Evolutionary conservation across 35 echinoderm and acorn worm species (phyloP).

Genomic region (Apostichopus californicus): DNA sequence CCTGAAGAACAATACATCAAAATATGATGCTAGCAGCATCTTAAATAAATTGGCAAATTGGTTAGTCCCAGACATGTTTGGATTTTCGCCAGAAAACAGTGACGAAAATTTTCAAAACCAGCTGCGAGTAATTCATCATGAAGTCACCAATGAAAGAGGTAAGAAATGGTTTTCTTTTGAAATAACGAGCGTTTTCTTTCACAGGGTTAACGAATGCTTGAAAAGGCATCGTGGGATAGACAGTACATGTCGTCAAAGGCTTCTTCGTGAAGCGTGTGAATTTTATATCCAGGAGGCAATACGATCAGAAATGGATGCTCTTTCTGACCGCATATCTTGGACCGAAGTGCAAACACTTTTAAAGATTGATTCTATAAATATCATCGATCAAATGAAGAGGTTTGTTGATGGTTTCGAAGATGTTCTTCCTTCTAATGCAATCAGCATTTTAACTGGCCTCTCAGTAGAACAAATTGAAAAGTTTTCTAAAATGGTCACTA

Average conservation of each 20-base stretch:
- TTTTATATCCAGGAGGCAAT: slow-evolving; percentile 28
- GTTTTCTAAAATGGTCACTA: background rate
- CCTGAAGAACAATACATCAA: background rate
- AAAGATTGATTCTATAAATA: slow-evolving; percentile 2
- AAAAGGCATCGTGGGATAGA: background rate
- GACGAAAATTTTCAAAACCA: slow-evolving; percentile 21
- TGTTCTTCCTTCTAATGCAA: background rate
- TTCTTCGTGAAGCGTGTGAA: background rate
- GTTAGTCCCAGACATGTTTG: background rate
- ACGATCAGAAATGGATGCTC: background rate
- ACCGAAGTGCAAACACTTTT: background rate
- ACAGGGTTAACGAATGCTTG: background rate
- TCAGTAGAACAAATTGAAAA: background rate
- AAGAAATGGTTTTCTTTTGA: slow-evolving; percentile 19
- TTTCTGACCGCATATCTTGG: background rate
- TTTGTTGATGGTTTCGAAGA: background rate
- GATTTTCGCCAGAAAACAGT: background rate
- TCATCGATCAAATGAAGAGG: background rate
- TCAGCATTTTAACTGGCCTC: background rate
- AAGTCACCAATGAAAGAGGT: background rate
- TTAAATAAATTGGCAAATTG: background rate
- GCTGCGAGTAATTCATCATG: background rate
- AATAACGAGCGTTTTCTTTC: background rate
- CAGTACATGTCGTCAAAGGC: background rate
- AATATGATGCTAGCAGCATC: background rate